Percentiles rank a stretch among this genome's conserved stretches.
phyloP scores from a whole-genome alignment of 2,888 invertebrate genomes.

The Emmelina monodactyla region DNA sequence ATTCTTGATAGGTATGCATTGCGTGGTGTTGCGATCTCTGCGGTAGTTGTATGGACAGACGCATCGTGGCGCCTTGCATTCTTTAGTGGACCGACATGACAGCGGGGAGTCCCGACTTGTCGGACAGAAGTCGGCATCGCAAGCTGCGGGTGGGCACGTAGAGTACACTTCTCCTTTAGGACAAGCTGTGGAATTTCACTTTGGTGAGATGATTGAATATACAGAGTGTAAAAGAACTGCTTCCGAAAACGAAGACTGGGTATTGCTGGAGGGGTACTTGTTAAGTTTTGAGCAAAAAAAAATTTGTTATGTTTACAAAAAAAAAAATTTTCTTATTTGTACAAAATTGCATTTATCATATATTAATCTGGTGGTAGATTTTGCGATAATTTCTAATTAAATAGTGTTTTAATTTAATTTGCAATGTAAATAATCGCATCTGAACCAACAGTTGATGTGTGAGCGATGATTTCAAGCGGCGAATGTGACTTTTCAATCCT shows the following conservation, averaged over 20 bases:
- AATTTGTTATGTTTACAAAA: neutral
- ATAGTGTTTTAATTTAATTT: no score
- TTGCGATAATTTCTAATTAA: no score
- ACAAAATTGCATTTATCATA: neutral
- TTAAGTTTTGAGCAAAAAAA: no score
- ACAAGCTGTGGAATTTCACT: no score
- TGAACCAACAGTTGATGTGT: no score
- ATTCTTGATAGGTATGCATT: constrained; percentile 10
- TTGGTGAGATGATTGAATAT: no score
- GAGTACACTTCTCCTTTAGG: constrained; percentile 12
- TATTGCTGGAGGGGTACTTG: no score
- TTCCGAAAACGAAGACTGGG: no score
- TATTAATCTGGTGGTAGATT: neutral
- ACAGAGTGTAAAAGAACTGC: neutral
- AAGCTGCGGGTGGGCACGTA: constrained; percentile 14
- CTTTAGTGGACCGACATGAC: constrained; percentile 7
- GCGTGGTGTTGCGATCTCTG: constrained; percentile 10
- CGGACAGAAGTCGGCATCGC: constrained; percentile 17
- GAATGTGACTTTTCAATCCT: no score
- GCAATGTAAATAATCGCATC: no score
- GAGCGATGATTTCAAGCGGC: no score
- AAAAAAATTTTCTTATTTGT: no score
- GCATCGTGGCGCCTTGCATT: constrained; percentile 12
- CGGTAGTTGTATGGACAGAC: constrained; percentile 10
- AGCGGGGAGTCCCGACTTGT: constrained; percentile 9